Evolutionary conservation across 2,888 invertebrate species (phyloP).

Genomic region (Melinaea marsaeus): DNA sequence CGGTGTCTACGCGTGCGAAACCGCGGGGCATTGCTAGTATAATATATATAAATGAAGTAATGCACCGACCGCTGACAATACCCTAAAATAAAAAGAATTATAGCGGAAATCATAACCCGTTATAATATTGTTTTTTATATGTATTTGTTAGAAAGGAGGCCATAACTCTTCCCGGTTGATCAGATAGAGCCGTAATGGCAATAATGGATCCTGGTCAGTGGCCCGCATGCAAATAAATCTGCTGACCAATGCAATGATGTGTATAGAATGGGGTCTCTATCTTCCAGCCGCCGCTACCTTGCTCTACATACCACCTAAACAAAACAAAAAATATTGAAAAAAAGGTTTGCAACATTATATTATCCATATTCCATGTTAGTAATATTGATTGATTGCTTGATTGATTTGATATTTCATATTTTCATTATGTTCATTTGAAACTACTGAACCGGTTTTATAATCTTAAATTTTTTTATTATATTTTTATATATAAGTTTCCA

Average conservation of each 20-base stretch:
- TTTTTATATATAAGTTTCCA: no score
- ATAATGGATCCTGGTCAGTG: constrained; percentile 78
- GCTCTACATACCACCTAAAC: constrained; percentile 20
- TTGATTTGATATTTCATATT: no score
- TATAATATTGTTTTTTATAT: constrained; percentile 55
- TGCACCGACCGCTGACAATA: constrained; percentile 38
- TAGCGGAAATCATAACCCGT: constrained; percentile 70
- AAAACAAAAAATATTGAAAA: neutral
- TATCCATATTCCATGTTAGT: no score
- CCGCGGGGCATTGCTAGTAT: no score
- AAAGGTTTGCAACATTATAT: neutral
- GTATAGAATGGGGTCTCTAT: constrained; percentile 73
- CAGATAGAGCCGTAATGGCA: constrained; percentile 75
- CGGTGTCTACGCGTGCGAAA: no score
- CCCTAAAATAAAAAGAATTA: constrained; percentile 57
- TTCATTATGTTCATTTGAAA: no score
- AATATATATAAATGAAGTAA: neutral
- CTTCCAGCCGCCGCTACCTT: constrained; percentile 24
- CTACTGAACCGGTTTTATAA: no score
- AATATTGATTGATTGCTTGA: no score
- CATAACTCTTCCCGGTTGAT: constrained; percentile 76
- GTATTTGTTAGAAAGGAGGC: constrained; percentile 69
- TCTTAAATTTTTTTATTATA: no score
- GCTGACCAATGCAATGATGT: constrained; percentile 77
- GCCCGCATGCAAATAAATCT: constrained; percentile 80